phyloP scores from a whole-genome alignment of 2,797 vertebrate species.

The Muraenolepis orangiensis region DNA sequence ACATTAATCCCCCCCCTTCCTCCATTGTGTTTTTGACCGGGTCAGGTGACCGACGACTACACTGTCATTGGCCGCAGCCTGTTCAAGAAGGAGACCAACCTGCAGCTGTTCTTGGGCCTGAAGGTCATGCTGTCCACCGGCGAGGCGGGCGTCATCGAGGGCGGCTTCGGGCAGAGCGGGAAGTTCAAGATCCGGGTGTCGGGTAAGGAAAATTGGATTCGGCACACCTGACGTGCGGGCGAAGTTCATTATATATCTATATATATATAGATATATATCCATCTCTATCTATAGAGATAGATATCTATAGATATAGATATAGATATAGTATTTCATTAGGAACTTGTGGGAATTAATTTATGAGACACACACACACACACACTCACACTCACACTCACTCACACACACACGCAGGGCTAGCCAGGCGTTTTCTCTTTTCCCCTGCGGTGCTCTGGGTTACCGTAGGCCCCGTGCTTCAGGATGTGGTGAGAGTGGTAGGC shows the following conservation, averaged over 20 bases:
- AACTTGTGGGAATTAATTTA: neutral
- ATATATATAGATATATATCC: too few species aligned
- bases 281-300: too few species aligned
- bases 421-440: slow-evolving; percentile 12
- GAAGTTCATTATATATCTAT: too few species aligned
- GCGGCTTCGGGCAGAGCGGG: slow-evolving; percentile 96
- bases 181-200: slow-evolving; percentile 93
- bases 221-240: neutral
- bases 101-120: slow-evolving; percentile 93
- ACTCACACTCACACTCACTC: slow-evolving; percentile 1
- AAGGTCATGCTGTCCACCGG: slow-evolving; percentile 90
- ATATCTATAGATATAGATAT: too few species aligned
- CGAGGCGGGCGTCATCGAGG: slow-evolving; percentile 87
- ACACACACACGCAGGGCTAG: neutral
- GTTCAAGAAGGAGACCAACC: slow-evolving; percentile 98
- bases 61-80: slow-evolving; percentile 90
- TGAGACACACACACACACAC: neutral
- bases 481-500: slow-evolving; percentile 66
- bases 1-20: neutral
- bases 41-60: slow-evolving; percentile 89
- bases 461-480: slow-evolving; percentile 53
- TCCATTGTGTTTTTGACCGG: slow-evolving; percentile 5
- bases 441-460: slow-evolving; percentile 25
- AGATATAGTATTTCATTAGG: neutral
- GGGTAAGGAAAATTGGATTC: slow-evolving; percentile 69